Conservation (phyloP, 2,888 invertebrate genomes). For the Lochmaea crataegi region DNA sequence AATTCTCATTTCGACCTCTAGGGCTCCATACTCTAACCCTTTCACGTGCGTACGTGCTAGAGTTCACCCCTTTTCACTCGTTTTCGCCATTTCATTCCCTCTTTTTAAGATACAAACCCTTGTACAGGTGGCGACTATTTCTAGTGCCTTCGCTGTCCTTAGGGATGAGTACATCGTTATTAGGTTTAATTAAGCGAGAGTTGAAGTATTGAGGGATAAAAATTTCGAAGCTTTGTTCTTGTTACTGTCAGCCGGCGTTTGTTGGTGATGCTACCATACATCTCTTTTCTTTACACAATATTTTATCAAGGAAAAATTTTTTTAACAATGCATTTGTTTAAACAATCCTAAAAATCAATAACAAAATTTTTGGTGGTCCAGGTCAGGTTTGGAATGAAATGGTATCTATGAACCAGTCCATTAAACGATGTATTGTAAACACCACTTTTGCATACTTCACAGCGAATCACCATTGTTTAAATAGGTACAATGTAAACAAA, state of each 20-base stretch:
- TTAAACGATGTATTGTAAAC: too few species aligned
- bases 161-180: conserved; percentile 25
- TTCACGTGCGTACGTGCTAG: conserved; percentile 37
- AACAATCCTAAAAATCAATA: too few species aligned
- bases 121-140: conserved; percentile 42
- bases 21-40: conserved; percentile 42
- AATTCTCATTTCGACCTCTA: conserved; percentile 43
- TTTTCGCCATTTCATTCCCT: conserved; percentile 29
- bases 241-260: not conserved
- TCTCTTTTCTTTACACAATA: too few species aligned
- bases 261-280: too few species aligned
- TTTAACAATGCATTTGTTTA: too few species aligned
- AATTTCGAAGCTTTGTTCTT: conserved; percentile 2
- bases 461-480: too few species aligned
- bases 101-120: conserved; percentile 38
- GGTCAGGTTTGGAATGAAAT: too few species aligned
- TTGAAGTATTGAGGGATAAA: conserved; percentile 16
- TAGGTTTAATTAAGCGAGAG: conserved; percentile 29
- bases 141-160: conserved; percentile 39
- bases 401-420: too few species aligned
- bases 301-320: too few species aligned
- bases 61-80: conserved; percentile 41
- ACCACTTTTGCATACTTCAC: too few species aligned
- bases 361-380: too few species aligned
- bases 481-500: too few species aligned